Conservation (phyloP, 2,113 vertebrate species). For the Climacteris rufus region DNA sequence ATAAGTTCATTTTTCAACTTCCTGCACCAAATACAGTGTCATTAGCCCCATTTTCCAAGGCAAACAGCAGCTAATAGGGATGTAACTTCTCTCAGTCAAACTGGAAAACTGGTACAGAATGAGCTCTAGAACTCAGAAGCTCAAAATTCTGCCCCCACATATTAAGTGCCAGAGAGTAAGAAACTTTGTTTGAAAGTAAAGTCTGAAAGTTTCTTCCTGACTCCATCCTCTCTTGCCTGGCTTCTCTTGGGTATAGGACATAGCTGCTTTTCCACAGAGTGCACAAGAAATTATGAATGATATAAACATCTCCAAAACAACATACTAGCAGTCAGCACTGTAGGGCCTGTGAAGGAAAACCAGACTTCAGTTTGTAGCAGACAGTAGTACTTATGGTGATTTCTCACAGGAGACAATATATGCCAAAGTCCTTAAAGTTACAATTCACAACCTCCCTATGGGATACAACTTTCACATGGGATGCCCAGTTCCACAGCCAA, state of each 20-base stretch:
- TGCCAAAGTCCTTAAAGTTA: neutral
- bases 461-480: neutral
- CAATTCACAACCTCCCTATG: fast-evolving
- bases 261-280: neutral
- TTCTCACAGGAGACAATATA: neutral
- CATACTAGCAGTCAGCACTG: neutral
- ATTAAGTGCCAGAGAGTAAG: neutral
- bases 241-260: neutral
- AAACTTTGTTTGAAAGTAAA: neutral
- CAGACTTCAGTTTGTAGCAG: neutral
- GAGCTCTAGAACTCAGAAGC: neutral
- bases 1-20: neutral
- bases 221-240: neutral
- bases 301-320: neutral
- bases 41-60: neutral
- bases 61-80: neutral
- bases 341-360: neutral
- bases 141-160: neutral
- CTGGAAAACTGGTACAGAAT: neutral
- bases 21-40: neutral
- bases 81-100: neutral
- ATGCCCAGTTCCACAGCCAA: neutral
- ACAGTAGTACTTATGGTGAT: fast-evolving
- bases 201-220: neutral
- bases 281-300: neutral